These are phyloP conservation scores for Chaetodon trifasciatus DNA, from an alignment of 2,797 vertebrate species.

Conservation along the genomic window DNA sequence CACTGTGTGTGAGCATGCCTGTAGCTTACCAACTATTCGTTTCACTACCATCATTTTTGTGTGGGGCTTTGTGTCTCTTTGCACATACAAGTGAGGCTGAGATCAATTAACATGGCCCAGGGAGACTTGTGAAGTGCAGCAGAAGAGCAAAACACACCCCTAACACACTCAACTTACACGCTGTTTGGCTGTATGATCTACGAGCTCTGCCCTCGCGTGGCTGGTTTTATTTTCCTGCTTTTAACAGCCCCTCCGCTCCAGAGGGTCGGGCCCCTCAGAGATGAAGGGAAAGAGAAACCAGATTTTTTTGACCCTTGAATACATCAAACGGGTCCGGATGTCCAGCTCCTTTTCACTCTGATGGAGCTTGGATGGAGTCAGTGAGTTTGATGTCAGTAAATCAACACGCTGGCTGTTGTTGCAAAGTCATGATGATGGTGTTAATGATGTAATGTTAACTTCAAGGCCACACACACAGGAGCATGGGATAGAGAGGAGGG, in stretches of 20 bases:
- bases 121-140: conserved; percentile 67
- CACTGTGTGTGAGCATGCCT: conserved; percentile 9
- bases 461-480: conserved; percentile 54
- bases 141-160: conserved; percentile 54
- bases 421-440: conserved; percentile 57
- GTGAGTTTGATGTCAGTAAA: conserved; percentile 64
- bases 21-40: conserved; percentile 10
- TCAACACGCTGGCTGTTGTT: conserved; percentile 53
- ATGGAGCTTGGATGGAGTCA: conserved; percentile 42
- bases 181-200: conserved; percentile 72
- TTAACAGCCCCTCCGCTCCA: conserved; percentile 58
- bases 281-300: conserved; percentile 77
- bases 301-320: conserved; percentile 71
- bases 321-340: conserved; percentile 69
- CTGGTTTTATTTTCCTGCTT: conserved; percentile 77
- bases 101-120: conserved; percentile 61
- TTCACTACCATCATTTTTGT: conserved; percentile 39
- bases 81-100: conserved; percentile 52
- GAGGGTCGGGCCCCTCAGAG: conserved; percentile 63
- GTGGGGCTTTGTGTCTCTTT: conserved; percentile 38
- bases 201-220: conserved; percentile 78
- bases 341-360: conserved; percentile 55
- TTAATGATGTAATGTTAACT: conserved; percentile 70
- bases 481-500: conserved; percentile 33
- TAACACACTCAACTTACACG: conserved; percentile 58